Conservation (phyloP, 2,797 vertebrate species). For the Poeciliopsis presidionis region DNA sequence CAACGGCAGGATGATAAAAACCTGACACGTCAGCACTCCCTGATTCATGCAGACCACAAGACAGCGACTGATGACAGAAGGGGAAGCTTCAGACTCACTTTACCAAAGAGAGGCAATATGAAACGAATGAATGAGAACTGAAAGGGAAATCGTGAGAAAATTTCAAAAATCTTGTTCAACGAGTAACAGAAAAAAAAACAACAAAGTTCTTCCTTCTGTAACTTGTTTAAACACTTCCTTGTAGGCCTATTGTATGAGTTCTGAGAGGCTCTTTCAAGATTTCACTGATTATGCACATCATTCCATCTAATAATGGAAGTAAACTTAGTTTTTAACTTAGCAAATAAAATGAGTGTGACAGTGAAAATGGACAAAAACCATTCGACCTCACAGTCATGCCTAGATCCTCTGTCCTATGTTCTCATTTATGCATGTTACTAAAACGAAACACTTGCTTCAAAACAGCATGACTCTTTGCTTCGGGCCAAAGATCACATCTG, state of each 20-base stretch:
- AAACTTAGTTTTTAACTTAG: constrained; percentile 35
- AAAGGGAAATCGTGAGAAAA: constrained; percentile 10
- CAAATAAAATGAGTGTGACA: constrained; percentile 1
- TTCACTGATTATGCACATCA: constrained; percentile 68
- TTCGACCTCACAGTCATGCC: constrained; percentile 9
- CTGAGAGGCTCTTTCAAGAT: constrained; percentile 59
- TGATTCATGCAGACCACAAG: constrained; percentile 51
- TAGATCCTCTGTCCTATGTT: constrained; percentile 19
- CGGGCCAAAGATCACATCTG: constrained; percentile 63
- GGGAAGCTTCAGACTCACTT: neutral
- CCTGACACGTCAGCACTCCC: constrained; percentile 61
- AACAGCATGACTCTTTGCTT: constrained; percentile 9
- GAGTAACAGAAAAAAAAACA: constrained; percentile 46
- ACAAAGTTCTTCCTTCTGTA: constrained; percentile 47
- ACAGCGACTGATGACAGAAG: constrained; percentile 23
- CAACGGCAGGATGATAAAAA: constrained; percentile 59
- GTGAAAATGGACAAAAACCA: constrained; percentile 8
- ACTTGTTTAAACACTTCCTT: constrained; percentile 55
- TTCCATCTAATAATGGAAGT: constrained; percentile 53
- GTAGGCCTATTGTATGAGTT: constrained; percentile 48
- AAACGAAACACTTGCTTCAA: constrained; percentile 53
- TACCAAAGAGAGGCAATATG: constrained; percentile 20
- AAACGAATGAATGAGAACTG: constrained; percentile 3
- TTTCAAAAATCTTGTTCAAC: constrained; percentile 27
- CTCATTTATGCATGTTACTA: constrained; percentile 34